These are phyloP conservation scores for Luscinia luscinia DNA, from an alignment of 2,797 vertebrate species.

Conservation along the genomic window DNA sequence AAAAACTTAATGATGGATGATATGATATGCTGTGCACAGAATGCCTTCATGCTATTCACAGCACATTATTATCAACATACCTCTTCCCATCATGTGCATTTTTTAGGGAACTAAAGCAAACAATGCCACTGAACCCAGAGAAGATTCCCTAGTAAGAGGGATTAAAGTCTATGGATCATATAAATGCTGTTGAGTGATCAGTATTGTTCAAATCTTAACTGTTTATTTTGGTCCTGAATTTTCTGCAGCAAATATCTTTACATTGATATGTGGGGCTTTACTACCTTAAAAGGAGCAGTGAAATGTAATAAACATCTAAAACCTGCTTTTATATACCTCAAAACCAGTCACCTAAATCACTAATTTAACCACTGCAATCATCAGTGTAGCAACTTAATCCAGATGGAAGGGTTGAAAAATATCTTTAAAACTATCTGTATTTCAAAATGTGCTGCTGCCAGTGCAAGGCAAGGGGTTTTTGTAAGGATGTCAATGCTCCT, in stretches of 20 bases:
- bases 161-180: conserved; percentile 44
- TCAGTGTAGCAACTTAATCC: not conserved
- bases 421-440: not conserved
- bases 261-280: conserved; percentile 7
- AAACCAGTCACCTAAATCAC: not conserved
- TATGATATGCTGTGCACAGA: conserved; percentile 56
- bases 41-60: conserved; percentile 70
- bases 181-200: conserved; percentile 63
- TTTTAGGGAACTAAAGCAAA: conserved; percentile 70
- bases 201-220: conserved; percentile 34
- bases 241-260: conserved; percentile 47
- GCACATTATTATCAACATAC: conserved; percentile 51
- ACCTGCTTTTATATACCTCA: not conserved
- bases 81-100: conserved; percentile 46
- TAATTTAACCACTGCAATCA: not conserved
- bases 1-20: conserved; percentile 59
- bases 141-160: conserved; percentile 39
- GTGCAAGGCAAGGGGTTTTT: not conserved
- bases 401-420: not conserved
- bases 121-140: conserved; percentile 39
- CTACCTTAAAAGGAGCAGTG: conserved; percentile 26
- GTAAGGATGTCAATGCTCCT: not conserved
- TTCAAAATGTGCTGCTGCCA: not conserved
- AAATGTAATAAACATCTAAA: conserved; percentile 39
- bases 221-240: conserved; percentile 49